Base-by-base conservation (phyloP, 1,140 invertebrate genomes). In the Hestina assimilis region DNA sequence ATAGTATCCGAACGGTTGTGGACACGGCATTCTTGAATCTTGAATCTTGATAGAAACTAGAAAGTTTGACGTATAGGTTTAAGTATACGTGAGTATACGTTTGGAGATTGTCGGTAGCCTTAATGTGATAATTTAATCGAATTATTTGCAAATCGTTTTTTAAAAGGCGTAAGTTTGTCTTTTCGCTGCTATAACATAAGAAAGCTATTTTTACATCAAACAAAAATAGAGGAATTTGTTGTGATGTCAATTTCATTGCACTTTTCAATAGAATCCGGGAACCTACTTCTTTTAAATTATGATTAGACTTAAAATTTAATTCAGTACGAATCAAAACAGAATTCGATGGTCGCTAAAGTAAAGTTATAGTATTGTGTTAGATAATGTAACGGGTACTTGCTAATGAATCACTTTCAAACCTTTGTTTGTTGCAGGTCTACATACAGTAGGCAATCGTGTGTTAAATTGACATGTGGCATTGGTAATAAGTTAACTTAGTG, bases 401-500 rank as follows among this genome's bases (percentile, higher is more conserved):
- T 47, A 48, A 48, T 31, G 11, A 48, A 57, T 48, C 8, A 8
- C 26, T 53, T 55, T 35, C 40, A 61, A 31, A 66, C 55, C 58
- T 69, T 68, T 72, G 63, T 74, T 63, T 59, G 41, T 77, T 75
- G 50, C 74, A 83, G 78, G 69, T 73, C 46, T 56, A 62, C 51
- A 48, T 60, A 61, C 56, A 45, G 54, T 67, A 72, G 66, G 64
- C 62, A 63, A 57, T 67, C 53, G 63, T 64, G 74, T 59, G 46
- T 67, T 68, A 56, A 63, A 63, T 73, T 83, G 82, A 75, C 78
- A 86, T 84, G 83, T 86, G 80, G 76, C 78, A 83, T 63, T 85
- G 69, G 79, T 76, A 71, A 64, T 63, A 65, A 71, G 15, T 66
- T 60, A 54, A 55, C 53, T 62, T 42, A 69, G 54, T 51, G 62